phyloP scores from a whole-genome alignment of 2,888 invertebrate genomes.

The Nymphalis polychloros region DNA sequence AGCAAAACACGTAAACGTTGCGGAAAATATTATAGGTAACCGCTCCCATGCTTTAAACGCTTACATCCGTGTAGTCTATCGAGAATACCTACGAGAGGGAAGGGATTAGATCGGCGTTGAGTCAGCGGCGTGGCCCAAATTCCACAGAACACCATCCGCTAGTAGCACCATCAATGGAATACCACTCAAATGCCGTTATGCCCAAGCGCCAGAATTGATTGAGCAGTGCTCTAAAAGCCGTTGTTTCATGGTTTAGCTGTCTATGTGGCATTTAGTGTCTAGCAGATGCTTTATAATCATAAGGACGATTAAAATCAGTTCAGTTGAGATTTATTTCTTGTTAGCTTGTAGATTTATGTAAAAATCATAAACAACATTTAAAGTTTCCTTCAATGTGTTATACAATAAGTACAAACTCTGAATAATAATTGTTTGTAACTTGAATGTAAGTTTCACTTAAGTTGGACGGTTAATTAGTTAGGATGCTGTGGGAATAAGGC shows the following conservation, averaged over 20 bases:
- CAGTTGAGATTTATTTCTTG: slow-evolving; percentile 24
- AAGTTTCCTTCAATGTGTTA: too few species aligned
- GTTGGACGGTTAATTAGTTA: slow-evolving; percentile 22
- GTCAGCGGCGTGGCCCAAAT: slow-evolving; percentile 79
- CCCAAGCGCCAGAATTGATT: slow-evolving; percentile 49
- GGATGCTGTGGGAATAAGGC: slow-evolving; percentile 39
- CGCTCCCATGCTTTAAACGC: slow-evolving; percentile 34
- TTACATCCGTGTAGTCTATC: slow-evolving; percentile 53
- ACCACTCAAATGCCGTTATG: slow-evolving; percentile 46
- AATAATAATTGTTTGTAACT: not conserved
- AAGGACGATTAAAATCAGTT: slow-evolving; percentile 46
- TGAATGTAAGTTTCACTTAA: slow-evolving; percentile 2
- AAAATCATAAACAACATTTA: not conserved
- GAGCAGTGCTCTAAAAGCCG: slow-evolving; percentile 52
- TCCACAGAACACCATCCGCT: slow-evolving; percentile 73
- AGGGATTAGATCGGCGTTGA: slow-evolving; percentile 76
- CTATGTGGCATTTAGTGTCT: slow-evolving; percentile 61
- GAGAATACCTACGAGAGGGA: slow-evolving; percentile 64
- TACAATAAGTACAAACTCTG: too few species aligned
- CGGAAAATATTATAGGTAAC: slow-evolving; percentile 21
- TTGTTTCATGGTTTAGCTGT: slow-evolving; percentile 61
- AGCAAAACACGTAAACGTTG: slow-evolving; percentile 13
- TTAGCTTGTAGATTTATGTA: not conserved
- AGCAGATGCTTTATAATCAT: slow-evolving; percentile 64
- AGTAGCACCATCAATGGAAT: slow-evolving; percentile 50